Conservation (phyloP, 2,113 vertebrate genomes). For the Paralichthys olivaceus region DNA sequence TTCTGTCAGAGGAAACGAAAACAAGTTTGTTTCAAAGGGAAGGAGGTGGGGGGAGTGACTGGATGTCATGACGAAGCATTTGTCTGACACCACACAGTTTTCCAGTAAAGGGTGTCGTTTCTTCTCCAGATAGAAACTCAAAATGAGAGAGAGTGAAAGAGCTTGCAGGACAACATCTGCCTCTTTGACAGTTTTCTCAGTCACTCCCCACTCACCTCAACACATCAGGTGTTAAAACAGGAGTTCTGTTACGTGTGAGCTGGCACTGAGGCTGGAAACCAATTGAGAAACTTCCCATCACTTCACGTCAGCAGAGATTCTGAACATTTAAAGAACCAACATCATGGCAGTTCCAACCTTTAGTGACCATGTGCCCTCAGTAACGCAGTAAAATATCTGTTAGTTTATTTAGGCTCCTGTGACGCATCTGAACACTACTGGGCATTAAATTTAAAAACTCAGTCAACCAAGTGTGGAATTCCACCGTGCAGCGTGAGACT, state of each 20-base stretch:
- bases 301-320: neutral
- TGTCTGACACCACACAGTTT: conserved; percentile 26
- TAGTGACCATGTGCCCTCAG: neutral
- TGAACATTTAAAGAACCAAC: neutral
- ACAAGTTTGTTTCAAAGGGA: conserved; percentile 30
- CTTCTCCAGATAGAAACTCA: conserved; percentile 12
- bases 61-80: conserved; percentile 18
- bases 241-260: neutral
- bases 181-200: neutral
- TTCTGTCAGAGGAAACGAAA: conserved; percentile 1
- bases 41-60: conserved; percentile 14
- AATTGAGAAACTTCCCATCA: conserved; percentile 14
- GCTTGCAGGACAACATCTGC: conserved; percentile 19
- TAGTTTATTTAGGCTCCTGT: neutral
- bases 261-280: conserved; percentile 1
- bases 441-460: neutral
- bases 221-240: conserved; percentile 25
- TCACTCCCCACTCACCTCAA: conserved; percentile 4
- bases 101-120: conserved; percentile 54
- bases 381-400: neutral
- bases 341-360: neutral
- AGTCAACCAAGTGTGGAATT: conserved; percentile 62
- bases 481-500: conserved; percentile 33
- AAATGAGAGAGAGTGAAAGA: neutral
- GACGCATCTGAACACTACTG: neutral